Conservation (phyloP, 1,140 invertebrate species). For the Delia radicum region DNA sequence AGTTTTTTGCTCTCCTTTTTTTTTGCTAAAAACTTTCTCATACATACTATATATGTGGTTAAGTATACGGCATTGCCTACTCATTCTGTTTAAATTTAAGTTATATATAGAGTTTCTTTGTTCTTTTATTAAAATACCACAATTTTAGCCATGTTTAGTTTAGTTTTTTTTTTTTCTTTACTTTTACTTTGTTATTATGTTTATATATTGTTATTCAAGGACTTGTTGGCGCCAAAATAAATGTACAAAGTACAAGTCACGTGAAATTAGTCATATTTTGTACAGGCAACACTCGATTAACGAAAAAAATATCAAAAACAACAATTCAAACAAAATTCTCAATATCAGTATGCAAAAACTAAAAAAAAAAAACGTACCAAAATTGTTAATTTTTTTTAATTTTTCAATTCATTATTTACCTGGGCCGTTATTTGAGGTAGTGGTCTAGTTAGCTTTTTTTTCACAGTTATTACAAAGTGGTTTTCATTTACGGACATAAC, state of each 20-base stretch:
- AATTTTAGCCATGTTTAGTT: background rate
- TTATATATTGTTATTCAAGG: background rate
- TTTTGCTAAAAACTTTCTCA: background rate
- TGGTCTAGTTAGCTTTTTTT: too few species aligned
- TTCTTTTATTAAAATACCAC: background rate
- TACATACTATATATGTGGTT: background rate
- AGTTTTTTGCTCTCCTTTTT: background rate
- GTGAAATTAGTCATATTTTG: constrained; percentile 5
- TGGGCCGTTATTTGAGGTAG: too few species aligned
- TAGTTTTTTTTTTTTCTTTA: background rate
- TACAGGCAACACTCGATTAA: too few species aligned
- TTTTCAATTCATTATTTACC: too few species aligned
- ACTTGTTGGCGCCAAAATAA: constrained; percentile 16
- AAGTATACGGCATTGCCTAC: too few species aligned
- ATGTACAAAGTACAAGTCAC: background rate
- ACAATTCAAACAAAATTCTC: too few species aligned
- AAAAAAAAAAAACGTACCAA: too few species aligned
- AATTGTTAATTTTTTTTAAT: too few species aligned
- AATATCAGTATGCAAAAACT: too few species aligned
- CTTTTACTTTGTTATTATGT: constrained; percentile 5
- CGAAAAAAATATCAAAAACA: too few species aligned
- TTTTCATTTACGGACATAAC: too few species aligned
- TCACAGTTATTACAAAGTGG: too few species aligned
- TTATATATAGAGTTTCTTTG: background rate
- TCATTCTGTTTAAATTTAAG: background rate